Percentiles rank a stretch among this genome's conserved stretches.
Evolutionary conservation across 1,140 invertebrate species (phyloP).

Genomic region (Platorchestia sp.): DNA sequence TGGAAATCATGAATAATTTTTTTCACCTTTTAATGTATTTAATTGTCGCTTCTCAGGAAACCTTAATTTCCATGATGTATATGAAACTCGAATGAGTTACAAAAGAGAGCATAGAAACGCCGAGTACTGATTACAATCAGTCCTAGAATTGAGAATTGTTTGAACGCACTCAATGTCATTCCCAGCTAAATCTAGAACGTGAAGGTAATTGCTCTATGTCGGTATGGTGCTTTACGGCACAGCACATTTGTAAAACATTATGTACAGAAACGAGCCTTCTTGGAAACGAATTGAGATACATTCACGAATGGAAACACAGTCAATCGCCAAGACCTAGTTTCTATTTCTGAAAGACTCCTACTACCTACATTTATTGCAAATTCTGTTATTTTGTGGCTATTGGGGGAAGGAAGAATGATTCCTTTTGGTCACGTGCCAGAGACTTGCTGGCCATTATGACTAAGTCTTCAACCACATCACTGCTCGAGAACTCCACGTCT

Average conservation of each 20-base stretch:
- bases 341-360: neutral
- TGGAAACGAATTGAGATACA: neutral
- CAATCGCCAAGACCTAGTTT: neutral
- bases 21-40: neutral
- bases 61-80: neutral
- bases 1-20: neutral
- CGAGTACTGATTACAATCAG: neutral
- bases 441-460: conserved; percentile 11
- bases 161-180: neutral
- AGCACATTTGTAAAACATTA: neutral
- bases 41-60: neutral
- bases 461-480: conserved; percentile 37
- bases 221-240: too few relatives aligned
- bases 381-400: conserved; percentile 2
- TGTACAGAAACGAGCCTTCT: neutral
- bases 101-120: neutral
- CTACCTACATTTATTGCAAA: neutral
- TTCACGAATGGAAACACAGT: neutral
- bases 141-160: neutral
- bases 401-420: neutral
- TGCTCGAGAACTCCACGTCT: neutral
- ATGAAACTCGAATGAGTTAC: neutral
- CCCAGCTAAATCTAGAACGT: neutral
- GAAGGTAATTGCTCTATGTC: too few relatives aligned
- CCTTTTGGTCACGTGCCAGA: conserved; percentile 35